Base-by-base conservation (phyloP, 1,140 invertebrate genomes). In the Ridgeia piscesae region DNA sequence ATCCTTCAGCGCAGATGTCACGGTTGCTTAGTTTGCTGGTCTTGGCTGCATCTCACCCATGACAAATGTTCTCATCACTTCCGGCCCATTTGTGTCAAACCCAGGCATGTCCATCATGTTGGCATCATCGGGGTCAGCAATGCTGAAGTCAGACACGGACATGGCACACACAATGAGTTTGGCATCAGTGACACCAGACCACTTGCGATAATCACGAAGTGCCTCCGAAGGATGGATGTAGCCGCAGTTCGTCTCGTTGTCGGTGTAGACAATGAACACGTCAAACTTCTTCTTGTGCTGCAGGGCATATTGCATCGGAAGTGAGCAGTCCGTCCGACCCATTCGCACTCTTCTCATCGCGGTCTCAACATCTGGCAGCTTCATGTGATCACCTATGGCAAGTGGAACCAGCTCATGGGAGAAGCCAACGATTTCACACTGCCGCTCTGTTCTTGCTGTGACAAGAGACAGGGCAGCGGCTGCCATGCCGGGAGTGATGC, bases 81-180 rank as follows among this genome's bases (percentile, higher is more conserved):
- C 96, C 48, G 97, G 97, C 50, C 97, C 96, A 33, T 96, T 96
- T 31, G 95, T 95, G 93, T 97, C 97, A 94, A 97, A 97, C n/a
- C 97, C 97, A 91, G 96, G 96, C 48, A 97, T 96, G 92, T 97
- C 97, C 91, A 97, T 94, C 95, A 97, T 97, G 88, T 96, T 95
- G 27, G 96, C 95, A 92, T 97, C 96, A 50, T 96, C 95, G 31
- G 96, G 95, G 93, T 96, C 95, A 93, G 96, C 95, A 94, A 96
- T 93, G 93, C 94, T 94, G 93, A 96, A 96, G n/a, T 94, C 95
- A 34, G 95, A 96, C 91, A 95, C 95, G 92, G 95, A 95, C 95
- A 97, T 96, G 34, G 96, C 96, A 94, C 96, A 96, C 88, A 97
- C 97, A 91, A 97, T 96, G 92, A 96, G 93, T 96, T 97, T 93